phyloP scores from a whole-genome alignment of 2,113 vertebrate species.

The Apaloderma vittatum region DNA sequence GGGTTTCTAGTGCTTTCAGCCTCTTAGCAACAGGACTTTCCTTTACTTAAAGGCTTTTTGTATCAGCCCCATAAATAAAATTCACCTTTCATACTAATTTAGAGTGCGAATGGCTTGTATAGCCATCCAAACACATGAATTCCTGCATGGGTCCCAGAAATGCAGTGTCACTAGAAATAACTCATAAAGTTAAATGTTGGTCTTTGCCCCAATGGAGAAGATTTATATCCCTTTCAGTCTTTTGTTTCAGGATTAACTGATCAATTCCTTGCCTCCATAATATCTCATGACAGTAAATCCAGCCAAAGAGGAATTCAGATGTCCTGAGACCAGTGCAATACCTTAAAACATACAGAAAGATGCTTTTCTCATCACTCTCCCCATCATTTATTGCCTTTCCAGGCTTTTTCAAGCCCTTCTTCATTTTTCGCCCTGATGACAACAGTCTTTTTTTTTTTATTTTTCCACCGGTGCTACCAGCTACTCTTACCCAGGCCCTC shows the following conservation, averaged over 20 bases:
- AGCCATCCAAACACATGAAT: background rate
- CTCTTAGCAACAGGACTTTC: background rate
- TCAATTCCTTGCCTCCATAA: background rate
- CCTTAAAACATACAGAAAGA: background rate
- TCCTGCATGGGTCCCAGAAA: background rate
- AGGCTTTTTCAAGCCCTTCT: background rate
- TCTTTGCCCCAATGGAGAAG: background rate
- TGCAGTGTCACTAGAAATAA: background rate
- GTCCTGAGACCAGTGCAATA: background rate
- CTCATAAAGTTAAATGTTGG: background rate
- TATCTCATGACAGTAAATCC: background rate
- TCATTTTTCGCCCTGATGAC: background rate
- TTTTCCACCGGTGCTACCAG: background rate
- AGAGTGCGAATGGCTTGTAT: background rate
- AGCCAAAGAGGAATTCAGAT: background rate
- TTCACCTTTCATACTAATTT: background rate
- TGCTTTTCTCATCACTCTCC: background rate
- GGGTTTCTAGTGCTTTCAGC: background rate
- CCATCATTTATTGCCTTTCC: background rate
- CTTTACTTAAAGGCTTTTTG: background rate
- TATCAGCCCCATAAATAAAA: background rate
- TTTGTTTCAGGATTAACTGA: background rate
- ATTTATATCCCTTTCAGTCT: background rate
- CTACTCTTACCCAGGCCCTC: background rate
- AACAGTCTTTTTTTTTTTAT: background rate